Base-by-base conservation (phyloP, 2,113 vertebrate species). In the Fukomys damarensis region DNA sequence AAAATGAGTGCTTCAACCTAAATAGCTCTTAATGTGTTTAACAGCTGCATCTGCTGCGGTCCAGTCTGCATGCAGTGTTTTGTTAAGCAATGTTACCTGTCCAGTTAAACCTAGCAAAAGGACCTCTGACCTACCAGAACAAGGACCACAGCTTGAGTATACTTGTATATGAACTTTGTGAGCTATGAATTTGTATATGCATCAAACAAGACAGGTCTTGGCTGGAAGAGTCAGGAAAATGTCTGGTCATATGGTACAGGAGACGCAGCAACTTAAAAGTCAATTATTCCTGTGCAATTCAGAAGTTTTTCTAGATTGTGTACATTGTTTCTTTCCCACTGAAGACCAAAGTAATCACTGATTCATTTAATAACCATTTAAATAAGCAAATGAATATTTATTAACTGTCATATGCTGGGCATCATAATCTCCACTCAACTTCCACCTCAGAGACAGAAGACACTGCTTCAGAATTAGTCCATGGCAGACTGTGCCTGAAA, bases 1-100 rank as follows among this genome's bases (percentile, higher is more conserved):
- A 92, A 91, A 94, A 46, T 81, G 81, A 82, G 24, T 87, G 93
- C 86, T 59, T 85, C 46, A 63, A 86, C 14, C n/a, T 68, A 68
- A 90, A 89, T 12, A 65, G 38, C 66, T 63, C 77, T 72, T 95
- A 93, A 66, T 68, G 41, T 83, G 13, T 26, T 84, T 83, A 86
- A 94, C 43, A 93, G 74, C 24, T 24, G 72, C 26, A 61, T 26
- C 26, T 38, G 5, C 41, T 91, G 35, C 17, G 46, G 26, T 93
- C 46, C 13, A 89, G 38, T 59, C 82, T 95, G 19, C 14, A 74
- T 95, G 19, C 14, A 74, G 58, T 80, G 70, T 95, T 32, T 52
- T 59, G 32, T 59, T 1, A 6, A 87, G 61, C 56, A 95, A 89
- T 72, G 76, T 89, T 68, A 93, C 26, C 49, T 66, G 70, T 81